Conservation (phyloP, 2,797 vertebrate genomes). For the Schizopygopsis malacanthus region DNA sequence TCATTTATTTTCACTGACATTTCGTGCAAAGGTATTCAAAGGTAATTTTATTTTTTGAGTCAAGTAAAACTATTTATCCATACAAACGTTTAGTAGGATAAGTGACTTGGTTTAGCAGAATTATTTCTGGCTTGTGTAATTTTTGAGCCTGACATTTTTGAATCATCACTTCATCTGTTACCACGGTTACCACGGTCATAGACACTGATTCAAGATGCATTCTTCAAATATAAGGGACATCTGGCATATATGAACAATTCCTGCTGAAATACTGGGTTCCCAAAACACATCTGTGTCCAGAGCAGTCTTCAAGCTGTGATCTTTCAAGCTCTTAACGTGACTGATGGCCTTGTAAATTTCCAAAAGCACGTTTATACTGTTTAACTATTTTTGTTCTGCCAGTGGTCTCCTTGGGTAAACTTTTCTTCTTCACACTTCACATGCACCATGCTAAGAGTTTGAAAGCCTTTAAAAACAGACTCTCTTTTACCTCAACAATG, state of each 20-base stretch:
- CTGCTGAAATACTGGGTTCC: neutral
- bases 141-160: neutral
- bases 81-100: neutral
- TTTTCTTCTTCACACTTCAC: neutral
- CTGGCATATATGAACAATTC: neutral
- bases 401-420: conserved; percentile 6
- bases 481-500: conserved; percentile 8
- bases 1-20: neutral
- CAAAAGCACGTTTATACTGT: neutral
- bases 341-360: neutral
- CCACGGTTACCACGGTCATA: too few relatives aligned
- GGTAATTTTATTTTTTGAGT: neutral
- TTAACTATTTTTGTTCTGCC: neutral
- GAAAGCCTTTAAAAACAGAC: conserved; percentile 6
- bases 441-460: neutral
- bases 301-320: neutral
- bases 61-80: neutral
- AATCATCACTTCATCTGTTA: neutral
- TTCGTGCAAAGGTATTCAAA: neutral
- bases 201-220: neutral
- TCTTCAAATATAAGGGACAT: conserved; percentile 13
- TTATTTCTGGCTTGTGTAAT: neutral
- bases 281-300: neutral
- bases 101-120: neutral
- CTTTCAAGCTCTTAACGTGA: neutral